Evolutionary conservation across 2,888 invertebrate species (phyloP).

Genomic region (Metalampra italica): DNA sequence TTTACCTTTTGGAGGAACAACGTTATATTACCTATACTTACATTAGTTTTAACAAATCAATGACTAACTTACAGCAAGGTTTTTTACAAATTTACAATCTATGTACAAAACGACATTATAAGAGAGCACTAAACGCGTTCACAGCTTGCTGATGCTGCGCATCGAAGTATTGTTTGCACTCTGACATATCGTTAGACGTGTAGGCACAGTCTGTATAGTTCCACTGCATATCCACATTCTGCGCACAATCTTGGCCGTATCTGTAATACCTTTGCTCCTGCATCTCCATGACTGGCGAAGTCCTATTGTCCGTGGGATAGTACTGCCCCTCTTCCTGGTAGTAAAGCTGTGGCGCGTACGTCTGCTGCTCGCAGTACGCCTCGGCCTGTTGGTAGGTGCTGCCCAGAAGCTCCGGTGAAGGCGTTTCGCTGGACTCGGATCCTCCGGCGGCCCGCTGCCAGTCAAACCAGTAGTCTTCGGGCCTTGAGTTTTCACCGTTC

Average conservation of each 20-base stretch:
- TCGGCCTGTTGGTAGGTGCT: constrained; percentile 59
- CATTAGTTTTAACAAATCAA: constrained; percentile 18
- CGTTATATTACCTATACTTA: too few species aligned
- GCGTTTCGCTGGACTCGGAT: constrained; percentile 74
- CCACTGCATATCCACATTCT: constrained; percentile 60
- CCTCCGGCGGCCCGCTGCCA: constrained; percentile 69
- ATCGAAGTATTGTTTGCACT: constrained; percentile 61
- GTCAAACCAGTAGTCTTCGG: constrained; percentile 80
- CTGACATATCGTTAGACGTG: constrained; percentile 41
- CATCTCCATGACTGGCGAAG: constrained; percentile 48
- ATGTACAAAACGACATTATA: constrained; percentile 43
- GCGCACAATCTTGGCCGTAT: constrained; percentile 56
- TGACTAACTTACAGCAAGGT: constrained; percentile 3
- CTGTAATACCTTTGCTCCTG: constrained; percentile 62
- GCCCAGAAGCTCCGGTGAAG: constrained; percentile 76
- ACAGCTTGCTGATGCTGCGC: constrained; percentile 51
- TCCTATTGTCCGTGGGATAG: constrained; percentile 56
- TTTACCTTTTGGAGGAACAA: constrained; percentile 21
- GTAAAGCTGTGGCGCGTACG: constrained; percentile 53
- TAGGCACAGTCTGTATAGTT: constrained; percentile 62
- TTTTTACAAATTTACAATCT: constrained; percentile 15
- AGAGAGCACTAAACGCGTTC: constrained; percentile 55
- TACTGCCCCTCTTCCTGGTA: constrained; percentile 68
- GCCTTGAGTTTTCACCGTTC: constrained; percentile 84
- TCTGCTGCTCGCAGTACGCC: constrained; percentile 59